Conservation (phyloP, 1,140 invertebrate species). For the Hormaphis cornu region DNA sequence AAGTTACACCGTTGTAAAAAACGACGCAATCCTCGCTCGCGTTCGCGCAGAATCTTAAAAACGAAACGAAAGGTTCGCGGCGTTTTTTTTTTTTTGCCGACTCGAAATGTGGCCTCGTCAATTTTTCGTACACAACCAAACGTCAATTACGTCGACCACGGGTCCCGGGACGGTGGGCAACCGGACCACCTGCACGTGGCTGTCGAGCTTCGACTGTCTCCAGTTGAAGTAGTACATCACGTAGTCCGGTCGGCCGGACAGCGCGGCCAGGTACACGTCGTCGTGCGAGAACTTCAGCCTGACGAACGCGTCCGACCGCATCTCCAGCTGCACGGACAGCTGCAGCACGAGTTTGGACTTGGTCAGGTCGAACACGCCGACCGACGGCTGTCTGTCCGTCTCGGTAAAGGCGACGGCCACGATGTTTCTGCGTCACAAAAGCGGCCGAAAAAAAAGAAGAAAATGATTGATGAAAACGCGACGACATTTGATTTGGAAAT, state of each 20-base stretch:
- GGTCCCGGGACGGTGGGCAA: slow-evolving; percentile 47
- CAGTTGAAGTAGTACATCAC: slow-evolving; percentile 70
- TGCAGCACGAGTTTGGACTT: slow-evolving; percentile 53
- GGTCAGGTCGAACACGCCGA: slow-evolving; percentile 55
- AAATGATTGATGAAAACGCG: too few species aligned
- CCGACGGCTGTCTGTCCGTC: slow-evolving; percentile 46
- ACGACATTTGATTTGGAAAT: too few species aligned
- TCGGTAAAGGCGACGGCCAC: slow-evolving; percentile 48
- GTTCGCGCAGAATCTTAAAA: too few species aligned
- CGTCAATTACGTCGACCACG: slow-evolving; percentile 41
- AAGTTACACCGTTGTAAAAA: too few species aligned
- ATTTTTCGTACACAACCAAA: too few species aligned
- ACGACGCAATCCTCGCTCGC: too few species aligned
- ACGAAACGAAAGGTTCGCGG: too few species aligned
- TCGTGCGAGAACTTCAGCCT: slow-evolving; percentile 68
- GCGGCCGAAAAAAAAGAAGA: too few species aligned
- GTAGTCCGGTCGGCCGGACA: slow-evolving; percentile 70
- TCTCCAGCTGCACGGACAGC: slow-evolving; percentile 50
- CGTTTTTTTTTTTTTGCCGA: too few species aligned
- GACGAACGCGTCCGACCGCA: slow-evolving; percentile 50
- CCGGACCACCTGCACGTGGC: slow-evolving; percentile 58
- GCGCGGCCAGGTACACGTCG: slow-evolving; percentile 63
- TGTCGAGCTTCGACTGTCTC: slow-evolving; percentile 73
- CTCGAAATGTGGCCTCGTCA: too few species aligned
- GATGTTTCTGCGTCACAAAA: slow-evolving; percentile 46